Evolutionary conservation across 2,888 invertebrate species (phyloP).

Genomic region (Rotaria magnacalcarata): DNA sequence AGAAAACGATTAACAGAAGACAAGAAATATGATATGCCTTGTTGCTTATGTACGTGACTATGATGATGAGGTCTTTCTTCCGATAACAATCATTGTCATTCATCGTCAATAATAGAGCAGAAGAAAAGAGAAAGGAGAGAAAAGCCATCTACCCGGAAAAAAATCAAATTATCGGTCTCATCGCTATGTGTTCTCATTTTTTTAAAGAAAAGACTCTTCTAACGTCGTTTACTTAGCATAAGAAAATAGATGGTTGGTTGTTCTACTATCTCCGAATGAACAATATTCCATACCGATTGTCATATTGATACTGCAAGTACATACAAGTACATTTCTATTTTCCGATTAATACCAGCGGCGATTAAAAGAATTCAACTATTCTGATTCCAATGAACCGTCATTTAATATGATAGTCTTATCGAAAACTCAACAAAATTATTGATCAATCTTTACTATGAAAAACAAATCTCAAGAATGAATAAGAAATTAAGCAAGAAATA

Average conservation of each 20-base stretch:
- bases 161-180: not conserved
- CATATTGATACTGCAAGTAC: not conserved
- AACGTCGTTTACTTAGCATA: not conserved
- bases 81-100: not conserved
- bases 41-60: not conserved
- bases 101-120: not conserved
- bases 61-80: slow-evolving; percentile 18
- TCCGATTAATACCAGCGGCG: not conserved
- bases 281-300: not conserved
- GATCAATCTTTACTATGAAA: not conserved
- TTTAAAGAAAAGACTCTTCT: not conserved
- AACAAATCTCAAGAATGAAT: not conserved
- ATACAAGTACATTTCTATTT: not conserved
- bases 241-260: not conserved
- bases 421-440: not conserved
- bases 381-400: no score
- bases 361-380: not conserved
- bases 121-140: not conserved
- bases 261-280: not conserved
- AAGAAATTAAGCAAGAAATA: not conserved
- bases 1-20: not conserved
- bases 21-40: not conserved
- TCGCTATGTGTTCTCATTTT: not conserved
- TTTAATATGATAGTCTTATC: no score
- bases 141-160: not conserved